Conservation (phyloP, 2,888 invertebrate species). For the Operophtera brumata region DNA sequence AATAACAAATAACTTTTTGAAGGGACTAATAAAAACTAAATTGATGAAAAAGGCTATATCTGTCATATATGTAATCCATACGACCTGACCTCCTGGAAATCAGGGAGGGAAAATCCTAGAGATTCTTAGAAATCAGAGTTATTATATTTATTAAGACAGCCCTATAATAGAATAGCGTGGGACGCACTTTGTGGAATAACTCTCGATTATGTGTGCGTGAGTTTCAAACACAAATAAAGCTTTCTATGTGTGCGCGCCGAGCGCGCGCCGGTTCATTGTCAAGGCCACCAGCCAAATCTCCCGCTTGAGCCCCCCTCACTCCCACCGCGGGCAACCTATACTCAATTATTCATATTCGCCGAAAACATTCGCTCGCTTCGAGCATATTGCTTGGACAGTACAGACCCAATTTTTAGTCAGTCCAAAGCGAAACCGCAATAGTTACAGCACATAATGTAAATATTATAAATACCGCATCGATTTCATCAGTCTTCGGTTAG, state of each 20-base stretch:
- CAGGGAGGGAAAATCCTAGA: neutral
- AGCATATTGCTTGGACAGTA: conserved; percentile 49
- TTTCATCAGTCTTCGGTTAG: conserved; percentile 39
- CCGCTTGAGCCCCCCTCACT: conserved; percentile 65
- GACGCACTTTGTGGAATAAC: conserved; percentile 74
- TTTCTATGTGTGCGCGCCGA: conserved; percentile 65
- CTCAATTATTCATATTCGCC: conserved; percentile 66
- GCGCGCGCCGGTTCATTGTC: conserved; percentile 75
- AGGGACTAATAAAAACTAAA: neutral
- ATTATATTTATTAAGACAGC: conserved; percentile 42
- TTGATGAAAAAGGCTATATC: neutral
- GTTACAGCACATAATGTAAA: conserved; percentile 37
- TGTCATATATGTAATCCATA: neutral
- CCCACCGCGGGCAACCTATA: conserved; percentile 54
- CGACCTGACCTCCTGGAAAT: neutral
- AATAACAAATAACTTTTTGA: too few species aligned
- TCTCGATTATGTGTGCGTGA: conserved; percentile 57
- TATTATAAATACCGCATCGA: conserved; percentile 34
- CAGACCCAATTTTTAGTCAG: conserved; percentile 37
- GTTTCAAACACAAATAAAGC: conserved; percentile 54
- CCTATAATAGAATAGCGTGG: conserved; percentile 67
- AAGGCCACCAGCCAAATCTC: conserved; percentile 80
- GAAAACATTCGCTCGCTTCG: conserved; percentile 54
- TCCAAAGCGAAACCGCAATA: conserved; percentile 51
- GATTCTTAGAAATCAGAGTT: neutral